A percentile compares a stretch with the other conserved stretches of the same genome.
phyloP scores from a whole-genome alignment of 2,797 vertebrate species.

The Cryptoprocta ferox region DNA sequence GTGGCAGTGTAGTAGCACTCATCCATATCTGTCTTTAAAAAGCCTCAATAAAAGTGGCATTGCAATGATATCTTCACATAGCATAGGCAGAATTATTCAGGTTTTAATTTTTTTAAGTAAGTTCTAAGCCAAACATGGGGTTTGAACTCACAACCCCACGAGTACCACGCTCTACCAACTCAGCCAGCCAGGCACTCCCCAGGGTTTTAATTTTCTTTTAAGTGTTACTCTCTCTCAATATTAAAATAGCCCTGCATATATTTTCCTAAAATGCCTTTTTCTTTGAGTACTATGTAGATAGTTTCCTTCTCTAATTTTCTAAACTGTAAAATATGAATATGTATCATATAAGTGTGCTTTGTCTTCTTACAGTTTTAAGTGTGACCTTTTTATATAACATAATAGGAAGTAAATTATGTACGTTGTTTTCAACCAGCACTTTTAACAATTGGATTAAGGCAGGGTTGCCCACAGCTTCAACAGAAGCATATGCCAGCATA shows the following conservation, averaged over 20 bases:
- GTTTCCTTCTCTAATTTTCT: slow-evolving; percentile 51
- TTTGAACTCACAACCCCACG: not conserved
- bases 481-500: slow-evolving; percentile 8
- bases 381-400: not conserved
- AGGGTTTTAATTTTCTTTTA: not conserved
- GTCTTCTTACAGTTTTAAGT: slow-evolving; percentile 29
- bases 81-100: slow-evolving; percentile 3
- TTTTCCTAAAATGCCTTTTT: slow-evolving; percentile 38
- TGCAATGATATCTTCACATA: not conserved
- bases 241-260: slow-evolving; percentile 54
- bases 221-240: not conserved
- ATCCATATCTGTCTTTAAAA: not conserved
- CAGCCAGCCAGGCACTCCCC: not conserved
- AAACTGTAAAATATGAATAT: slow-evolving; percentile 12
- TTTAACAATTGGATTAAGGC: slow-evolving; percentile 55
- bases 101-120: not conserved
- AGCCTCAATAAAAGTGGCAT: not conserved
- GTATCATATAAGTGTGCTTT: not conserved
- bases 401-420: not conserved
- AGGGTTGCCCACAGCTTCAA: not conserved
- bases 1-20: slow-evolving; percentile 54
- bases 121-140: not conserved
- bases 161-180: not conserved
- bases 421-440: not conserved
- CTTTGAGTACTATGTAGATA: not conserved